Conservation (phyloP, 2,797 vertebrate genomes). For the Typhlichthys eigenmanni region DNA sequence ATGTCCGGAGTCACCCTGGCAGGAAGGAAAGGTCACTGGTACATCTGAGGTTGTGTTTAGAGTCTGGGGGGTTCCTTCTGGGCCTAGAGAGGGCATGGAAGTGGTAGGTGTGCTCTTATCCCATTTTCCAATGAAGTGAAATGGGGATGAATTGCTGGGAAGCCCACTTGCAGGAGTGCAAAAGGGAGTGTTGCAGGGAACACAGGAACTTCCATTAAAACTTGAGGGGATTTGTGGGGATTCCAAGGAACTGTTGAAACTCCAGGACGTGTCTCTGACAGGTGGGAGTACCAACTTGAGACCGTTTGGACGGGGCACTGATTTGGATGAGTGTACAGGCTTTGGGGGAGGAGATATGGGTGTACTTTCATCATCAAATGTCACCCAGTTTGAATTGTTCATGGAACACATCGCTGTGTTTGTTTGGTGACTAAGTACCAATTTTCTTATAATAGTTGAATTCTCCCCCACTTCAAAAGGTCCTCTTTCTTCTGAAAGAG, state of each 20-base stretch:
- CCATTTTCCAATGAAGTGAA: conserved; percentile 66
- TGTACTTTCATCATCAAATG: conserved; percentile 91
- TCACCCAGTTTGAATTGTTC: conserved; percentile 95
- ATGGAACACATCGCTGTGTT: conserved; percentile 86
- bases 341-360: conserved; percentile 83
- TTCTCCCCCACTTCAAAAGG: conserved; percentile 17
- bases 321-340: conserved; percentile 58
- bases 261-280: conserved; percentile 79
- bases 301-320: conserved; percentile 85
- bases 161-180: conserved; percentile 86
- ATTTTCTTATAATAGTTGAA: conserved; percentile 33
- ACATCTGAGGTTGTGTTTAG: conserved; percentile 51
- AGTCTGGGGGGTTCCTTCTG: conserved; percentile 34
- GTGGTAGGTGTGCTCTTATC: conserved; percentile 64
- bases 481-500: conserved; percentile 49
- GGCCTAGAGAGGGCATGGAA: conserved; percentile 51
- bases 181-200: conserved; percentile 89
- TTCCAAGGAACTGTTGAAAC: conserved; percentile 79
- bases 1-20: conserved; percentile 82
- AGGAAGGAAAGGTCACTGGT: conserved; percentile 72
- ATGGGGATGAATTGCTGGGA: conserved; percentile 71
- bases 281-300: conserved; percentile 86
- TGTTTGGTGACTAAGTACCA: conserved; percentile 17
- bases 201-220: conserved; percentile 81
- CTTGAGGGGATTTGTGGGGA: conserved; percentile 83